A percentile compares a stretch with the other conserved stretches of the same genome.
Evolutionary conservation across 1,140 invertebrate genomes (phyloP).

Genomic region (Bombus terrestris): DNA sequence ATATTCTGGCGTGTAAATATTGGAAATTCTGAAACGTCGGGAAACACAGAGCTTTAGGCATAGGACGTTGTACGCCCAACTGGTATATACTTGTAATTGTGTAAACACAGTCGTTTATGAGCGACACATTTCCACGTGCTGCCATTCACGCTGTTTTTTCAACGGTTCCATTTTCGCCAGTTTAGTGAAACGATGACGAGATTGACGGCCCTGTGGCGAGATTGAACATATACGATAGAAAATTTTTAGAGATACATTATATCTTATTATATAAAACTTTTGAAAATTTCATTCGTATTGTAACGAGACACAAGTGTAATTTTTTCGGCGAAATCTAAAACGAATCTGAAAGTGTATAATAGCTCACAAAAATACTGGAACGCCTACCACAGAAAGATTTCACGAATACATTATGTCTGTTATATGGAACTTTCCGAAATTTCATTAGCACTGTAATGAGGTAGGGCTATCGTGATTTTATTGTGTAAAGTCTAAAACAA

Average conservation of each 20-base stretch:
- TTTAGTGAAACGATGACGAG: conserved; percentile 26
- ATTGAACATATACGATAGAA: no score
- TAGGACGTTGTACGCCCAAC: background rate
- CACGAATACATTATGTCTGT: no score
- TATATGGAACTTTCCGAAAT: background rate
- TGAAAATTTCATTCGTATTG: no score
- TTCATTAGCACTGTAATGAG: background rate
- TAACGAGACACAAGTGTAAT: no score
- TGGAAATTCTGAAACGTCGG: conserved; percentile 50
- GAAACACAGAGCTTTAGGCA: background rate
- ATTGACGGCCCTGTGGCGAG: background rate
- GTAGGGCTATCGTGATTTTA: background rate
- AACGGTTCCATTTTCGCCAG: background rate
- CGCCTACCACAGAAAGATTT: no score
- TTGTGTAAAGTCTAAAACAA: background rate
- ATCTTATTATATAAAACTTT: no score
- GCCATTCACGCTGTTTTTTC: conserved; percentile 37
- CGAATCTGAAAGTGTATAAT: no score
- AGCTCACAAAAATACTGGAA: no score
- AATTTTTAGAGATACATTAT: no score
- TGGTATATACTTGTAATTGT: conserved; percentile 41
- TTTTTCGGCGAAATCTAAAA: no score
- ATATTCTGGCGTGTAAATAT: conserved; percentile 67
- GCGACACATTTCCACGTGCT: conserved; percentile 40
- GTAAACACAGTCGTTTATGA: conserved; percentile 25